phyloP scores from a whole-genome alignment of 2,797 vertebrate genomes.

The Sebastes iracundus region DNA sequence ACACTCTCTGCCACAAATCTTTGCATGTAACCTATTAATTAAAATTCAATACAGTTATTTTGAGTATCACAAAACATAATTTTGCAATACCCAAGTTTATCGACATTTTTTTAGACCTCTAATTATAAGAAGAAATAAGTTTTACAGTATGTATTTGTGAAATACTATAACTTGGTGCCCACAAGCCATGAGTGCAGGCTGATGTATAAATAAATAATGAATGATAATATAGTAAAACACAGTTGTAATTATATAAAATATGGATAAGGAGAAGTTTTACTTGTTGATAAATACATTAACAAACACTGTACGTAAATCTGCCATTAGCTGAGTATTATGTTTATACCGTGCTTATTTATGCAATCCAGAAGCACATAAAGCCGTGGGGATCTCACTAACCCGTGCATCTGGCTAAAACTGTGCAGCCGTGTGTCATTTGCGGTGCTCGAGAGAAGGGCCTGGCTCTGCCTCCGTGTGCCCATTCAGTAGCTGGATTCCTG shows the following conservation, averaged over 20 bases:
- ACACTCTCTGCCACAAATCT: too few species aligned
- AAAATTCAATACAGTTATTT: too few species aligned
- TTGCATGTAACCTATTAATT: too few species aligned
- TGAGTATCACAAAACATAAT: too few species aligned
- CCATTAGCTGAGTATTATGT: not conserved
- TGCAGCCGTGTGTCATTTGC: conserved; percentile 29
- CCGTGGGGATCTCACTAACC: not conserved
- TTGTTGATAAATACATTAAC: not conserved
- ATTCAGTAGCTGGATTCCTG: conserved; percentile 56
- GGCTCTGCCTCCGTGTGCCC: conserved; percentile 32
- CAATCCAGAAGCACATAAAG: not conserved
- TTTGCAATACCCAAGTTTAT: too few species aligned
- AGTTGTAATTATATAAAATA: not conserved
- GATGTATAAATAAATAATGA: not conserved
- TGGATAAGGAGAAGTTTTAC: not conserved
- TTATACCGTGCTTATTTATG: not conserved
- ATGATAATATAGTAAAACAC: not conserved
- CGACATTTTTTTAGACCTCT: too few species aligned
- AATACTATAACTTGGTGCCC: not conserved
- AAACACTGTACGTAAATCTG: not conserved
- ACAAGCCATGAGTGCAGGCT: not conserved
- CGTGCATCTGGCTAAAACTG: conserved; percentile 3
- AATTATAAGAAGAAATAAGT: not conserved
- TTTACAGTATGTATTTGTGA: not conserved
- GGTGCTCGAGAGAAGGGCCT: conserved; percentile 19